Percentiles rank a stretch among this genome's conserved stretches.
Evolutionary conservation across 2,797 vertebrate species (phyloP).

Genomic region (Petrocephalus sullivani): DNA sequence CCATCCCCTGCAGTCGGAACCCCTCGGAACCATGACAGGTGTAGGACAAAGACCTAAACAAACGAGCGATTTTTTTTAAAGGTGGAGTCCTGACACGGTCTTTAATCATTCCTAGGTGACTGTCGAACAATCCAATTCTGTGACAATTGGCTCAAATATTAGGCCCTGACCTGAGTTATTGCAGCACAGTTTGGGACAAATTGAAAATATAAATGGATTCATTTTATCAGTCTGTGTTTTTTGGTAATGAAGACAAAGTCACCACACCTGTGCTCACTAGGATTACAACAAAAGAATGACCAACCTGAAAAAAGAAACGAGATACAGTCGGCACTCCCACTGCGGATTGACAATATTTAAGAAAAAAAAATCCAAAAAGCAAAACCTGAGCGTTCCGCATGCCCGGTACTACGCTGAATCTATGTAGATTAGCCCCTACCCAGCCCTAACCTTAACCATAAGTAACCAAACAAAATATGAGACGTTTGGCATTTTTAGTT

Average conservation of each 20-base stretch:
- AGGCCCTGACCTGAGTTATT: slow-evolving; percentile 75
- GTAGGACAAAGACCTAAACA: neutral
- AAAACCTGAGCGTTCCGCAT: neutral
- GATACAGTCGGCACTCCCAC: neutral
- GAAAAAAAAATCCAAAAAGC: neutral
- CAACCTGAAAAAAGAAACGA: neutral
- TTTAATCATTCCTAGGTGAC: slow-evolving; percentile 67
- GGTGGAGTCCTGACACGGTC: slow-evolving; percentile 60
- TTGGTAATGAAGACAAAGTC: slow-evolving; percentile 76
- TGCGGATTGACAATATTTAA: neutral
- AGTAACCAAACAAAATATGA: too few relatives aligned
- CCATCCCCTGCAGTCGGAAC: too few relatives aligned
- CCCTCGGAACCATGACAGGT: neutral
- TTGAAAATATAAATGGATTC: slow-evolving; percentile 74
- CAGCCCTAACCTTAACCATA: too few relatives aligned
- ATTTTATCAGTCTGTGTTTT: slow-evolving; percentile 58
- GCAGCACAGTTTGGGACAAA: slow-evolving; percentile 72
- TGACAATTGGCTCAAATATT: slow-evolving; percentile 64
- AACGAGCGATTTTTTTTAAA: slow-evolving; percentile 34
- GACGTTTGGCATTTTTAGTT: too few relatives aligned
- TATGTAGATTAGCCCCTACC: neutral
- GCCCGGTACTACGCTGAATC: neutral
- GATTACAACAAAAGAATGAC: slow-evolving; percentile 35
- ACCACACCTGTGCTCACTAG: slow-evolving; percentile 46
- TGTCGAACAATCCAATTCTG: slow-evolving; percentile 56